Evolutionary conservation across 2,113 vertebrate species (phyloP).

Genomic region (Porphyrio hochstetteri): DNA sequence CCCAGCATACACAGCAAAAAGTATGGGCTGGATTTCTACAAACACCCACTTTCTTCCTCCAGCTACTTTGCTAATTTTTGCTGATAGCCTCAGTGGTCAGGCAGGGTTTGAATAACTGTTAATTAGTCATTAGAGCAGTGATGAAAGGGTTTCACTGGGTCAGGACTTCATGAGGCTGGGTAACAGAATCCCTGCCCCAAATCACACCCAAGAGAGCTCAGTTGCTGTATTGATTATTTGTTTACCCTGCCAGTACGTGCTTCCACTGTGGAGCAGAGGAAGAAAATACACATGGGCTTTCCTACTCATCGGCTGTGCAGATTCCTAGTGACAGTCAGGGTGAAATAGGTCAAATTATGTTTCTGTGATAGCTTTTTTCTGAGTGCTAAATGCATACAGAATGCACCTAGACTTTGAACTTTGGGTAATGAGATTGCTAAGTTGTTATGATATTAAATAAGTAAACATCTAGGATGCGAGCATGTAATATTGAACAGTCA

Average conservation of each 20-base stretch:
- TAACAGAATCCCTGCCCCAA: neutral
- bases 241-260: neutral
- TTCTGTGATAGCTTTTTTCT: neutral
- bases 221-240: neutral
- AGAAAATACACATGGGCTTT: neutral
- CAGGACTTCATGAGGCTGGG: neutral
- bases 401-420: neutral
- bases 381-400: neutral
- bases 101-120: neutral
- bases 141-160: neutral
- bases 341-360: neutral
- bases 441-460: neutral
- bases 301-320: neutral
- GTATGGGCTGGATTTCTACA: neutral
- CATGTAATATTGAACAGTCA: neutral
- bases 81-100: neutral
- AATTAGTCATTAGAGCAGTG: neutral
- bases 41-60: neutral
- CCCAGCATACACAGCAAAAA: neutral
- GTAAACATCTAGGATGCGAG: neutral
- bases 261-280: neutral
- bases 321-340: neutral
- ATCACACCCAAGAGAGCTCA: neutral
- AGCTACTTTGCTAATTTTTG: neutral
- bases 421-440: neutral